Base-by-base conservation (phyloP, 2,797 vertebrate species). In the Gadopsis marmoratus region DNA sequence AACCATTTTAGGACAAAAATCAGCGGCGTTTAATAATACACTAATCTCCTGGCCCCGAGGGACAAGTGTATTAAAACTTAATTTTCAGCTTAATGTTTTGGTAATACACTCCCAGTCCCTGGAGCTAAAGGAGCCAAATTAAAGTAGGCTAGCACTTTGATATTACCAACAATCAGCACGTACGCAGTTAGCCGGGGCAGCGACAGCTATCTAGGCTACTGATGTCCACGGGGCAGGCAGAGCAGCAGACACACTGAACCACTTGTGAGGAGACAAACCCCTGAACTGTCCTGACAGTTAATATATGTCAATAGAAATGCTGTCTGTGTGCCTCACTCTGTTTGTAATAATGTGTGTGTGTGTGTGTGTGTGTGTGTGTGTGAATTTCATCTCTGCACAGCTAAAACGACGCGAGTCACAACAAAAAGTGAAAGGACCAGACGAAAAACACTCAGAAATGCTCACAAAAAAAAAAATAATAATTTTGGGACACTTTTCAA, bases 71-170 rank as follows among this genome's bases (percentile, higher is more conserved):
- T 86, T 68, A 86, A 92, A 88, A 79, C 76, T 87, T 86, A 33
- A 91, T 90, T 87, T 89, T 85, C 73, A 74, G 66, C 81, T 76
- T 85, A 79, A 91, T 88, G 76, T 89, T 90, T 89, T 86, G 74
- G 79, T 89, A 85, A 89, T 74, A 79, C 62, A 70, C 83, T 88
- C 75, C 59, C 41, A 78, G 67, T 74, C 81, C 85, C 88, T n/a
- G 63, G 47, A 88, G 91, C 85, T n/a, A 76, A 14, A 83, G 23
- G 37, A 82, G 71, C 59, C 37, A 41, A 66, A 50, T 85, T 47
- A 58, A 89, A 73, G 79, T 74, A 80, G 88, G 86, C 72, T 86
- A 83, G 33, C 71, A 58, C 81, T 84, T 82, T 81, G 64, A 78
- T 62, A 82, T 80, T 41, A 83, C 67, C 39, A 68, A 76, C 56